These are phyloP conservation scores for rabbit (Oryctolagus cuniculus) DNA, from an alignment of 2,113 vertebrate species.

Conservation along the genomic window DNA sequence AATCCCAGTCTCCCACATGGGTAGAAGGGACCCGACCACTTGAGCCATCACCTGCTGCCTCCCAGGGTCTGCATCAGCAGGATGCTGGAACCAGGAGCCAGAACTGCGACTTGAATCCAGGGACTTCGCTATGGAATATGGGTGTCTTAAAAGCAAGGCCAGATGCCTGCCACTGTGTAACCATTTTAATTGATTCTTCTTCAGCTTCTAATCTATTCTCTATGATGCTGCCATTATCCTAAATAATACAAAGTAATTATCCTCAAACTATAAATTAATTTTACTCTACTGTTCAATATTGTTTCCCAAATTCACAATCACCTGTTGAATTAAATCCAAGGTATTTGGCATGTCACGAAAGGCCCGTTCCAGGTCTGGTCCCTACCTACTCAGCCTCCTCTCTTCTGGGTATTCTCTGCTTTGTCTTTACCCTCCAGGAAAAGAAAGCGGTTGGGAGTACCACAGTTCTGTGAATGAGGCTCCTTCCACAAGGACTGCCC, in stretches of 20 bases:
- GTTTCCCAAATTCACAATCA: constrained; percentile 43
- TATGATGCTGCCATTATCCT: not conserved
- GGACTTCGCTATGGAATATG: too few relatives aligned
- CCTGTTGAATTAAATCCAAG: constrained; percentile 2
- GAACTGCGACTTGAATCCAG: too few relatives aligned
- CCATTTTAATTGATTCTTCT: not conserved
- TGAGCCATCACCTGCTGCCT: too few relatives aligned
- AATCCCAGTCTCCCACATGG: too few relatives aligned
- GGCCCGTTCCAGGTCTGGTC: not conserved
- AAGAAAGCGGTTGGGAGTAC: not conserved
- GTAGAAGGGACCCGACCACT: too few relatives aligned
- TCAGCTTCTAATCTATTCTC: not conserved
- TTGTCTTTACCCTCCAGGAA: not conserved
- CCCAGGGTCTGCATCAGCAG: too few relatives aligned
- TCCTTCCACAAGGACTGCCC: not conserved
- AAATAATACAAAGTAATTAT: constrained; percentile 49
- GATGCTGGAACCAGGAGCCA: too few relatives aligned
- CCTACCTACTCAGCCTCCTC: not conserved
- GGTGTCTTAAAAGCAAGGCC: too few relatives aligned
- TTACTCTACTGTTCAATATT: constrained; percentile 48
- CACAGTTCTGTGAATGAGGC: not conserved
- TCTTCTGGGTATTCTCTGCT: not conserved
- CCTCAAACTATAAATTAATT: not conserved
- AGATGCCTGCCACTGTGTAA: not conserved
- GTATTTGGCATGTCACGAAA: not conserved